Base-by-base conservation (phyloP, 2,888 invertebrate genomes). In the Papilio demoleus region DNA sequence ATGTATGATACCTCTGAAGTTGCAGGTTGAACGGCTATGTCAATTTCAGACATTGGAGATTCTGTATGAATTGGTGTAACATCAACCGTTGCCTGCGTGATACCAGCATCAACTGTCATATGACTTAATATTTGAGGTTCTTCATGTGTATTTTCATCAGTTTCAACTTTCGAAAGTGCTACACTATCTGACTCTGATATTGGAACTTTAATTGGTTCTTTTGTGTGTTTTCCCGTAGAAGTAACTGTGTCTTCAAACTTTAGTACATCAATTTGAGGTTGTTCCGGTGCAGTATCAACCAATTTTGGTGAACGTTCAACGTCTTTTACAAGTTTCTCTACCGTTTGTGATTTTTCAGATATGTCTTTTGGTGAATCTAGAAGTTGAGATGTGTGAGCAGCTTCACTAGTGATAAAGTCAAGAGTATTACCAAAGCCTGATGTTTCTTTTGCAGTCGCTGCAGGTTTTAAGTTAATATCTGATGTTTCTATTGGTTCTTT, bases 1-100 rank as follows among this genome's bases (percentile, higher is more conserved):
- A 85, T 73, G 62, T 86, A 85, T 0, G 87, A 85, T 62, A 84
- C 61, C 74, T 85, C 79, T 36, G 87, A 72, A 22, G 75, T 71
- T 69, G 77, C 74, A 2, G 81, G 71, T 60, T 70, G 34, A 56
- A 74, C 68, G 36, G 81, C 81, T 67, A 80, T 67, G 36, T 80
- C 75, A 70, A 73, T 73, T 77, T 88, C 88, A 69, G 83, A 81
- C 2, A 85, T 72, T 42, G 82, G 71, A 58, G 80, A 82, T 56
- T 80, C 84, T 24, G 81, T 70, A 75, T 81, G 79, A 17, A 83
- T 73, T 38, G 81, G 81, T 72, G 84, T 77, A 27, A 86, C 79
- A 74, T 79, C 74, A 19, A 86, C 74, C 12, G 80, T 60, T 45
- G 81, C 82, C 62, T 83, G 83, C 11, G 70, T 68, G 1, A 79